phyloP scores from a whole-genome alignment of 1,140 invertebrate species.

The Diprion similis region DNA sequence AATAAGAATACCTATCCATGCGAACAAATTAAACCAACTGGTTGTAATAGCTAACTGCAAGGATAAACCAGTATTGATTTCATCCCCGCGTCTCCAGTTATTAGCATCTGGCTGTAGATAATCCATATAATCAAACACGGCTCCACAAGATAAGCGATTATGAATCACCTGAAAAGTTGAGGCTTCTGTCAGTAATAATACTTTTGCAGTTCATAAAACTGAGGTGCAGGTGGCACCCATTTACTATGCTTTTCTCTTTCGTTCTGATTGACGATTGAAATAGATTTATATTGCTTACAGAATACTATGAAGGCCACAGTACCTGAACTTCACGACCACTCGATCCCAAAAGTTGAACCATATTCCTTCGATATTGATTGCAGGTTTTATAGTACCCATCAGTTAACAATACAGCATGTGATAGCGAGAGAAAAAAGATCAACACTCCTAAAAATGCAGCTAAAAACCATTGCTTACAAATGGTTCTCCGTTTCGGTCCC shows the following conservation, averaged over 20 bases:
- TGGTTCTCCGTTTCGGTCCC: constrained; percentile 57
- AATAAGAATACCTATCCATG: constrained; percentile 62
- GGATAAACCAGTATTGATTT: constrained; percentile 68
- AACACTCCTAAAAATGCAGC: constrained; percentile 64
- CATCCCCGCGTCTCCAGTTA: constrained; percentile 64
- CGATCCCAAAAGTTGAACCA: constrained; percentile 59
- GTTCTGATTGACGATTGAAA: neutral
- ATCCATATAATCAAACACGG: constrained; percentile 78
- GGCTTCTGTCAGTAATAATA: constrained; percentile 8
- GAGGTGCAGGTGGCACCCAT: neutral
- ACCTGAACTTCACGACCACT: constrained; percentile 53
- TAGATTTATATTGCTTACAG: neutral
- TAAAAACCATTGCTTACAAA: constrained; percentile 68
- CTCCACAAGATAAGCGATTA: constrained; percentile 68
- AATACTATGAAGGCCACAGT: neutral
- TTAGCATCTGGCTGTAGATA: constrained; percentile 69
- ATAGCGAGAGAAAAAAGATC: constrained; percentile 66
- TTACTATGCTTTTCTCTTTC: constrained; percentile 9
- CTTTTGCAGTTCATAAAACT: constrained; percentile 14
- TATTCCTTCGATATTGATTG: constrained; percentile 67
- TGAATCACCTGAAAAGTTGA: constrained; percentile 65
- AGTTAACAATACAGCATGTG: constrained; percentile 68
- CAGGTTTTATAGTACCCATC: constrained; percentile 74
- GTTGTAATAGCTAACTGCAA: constrained; percentile 66
- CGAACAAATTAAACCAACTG: constrained; percentile 66